Evolutionary conservation across 2,888 invertebrate genomes (phyloP).

Genomic region (Shargacucullia verbasci): DNA sequence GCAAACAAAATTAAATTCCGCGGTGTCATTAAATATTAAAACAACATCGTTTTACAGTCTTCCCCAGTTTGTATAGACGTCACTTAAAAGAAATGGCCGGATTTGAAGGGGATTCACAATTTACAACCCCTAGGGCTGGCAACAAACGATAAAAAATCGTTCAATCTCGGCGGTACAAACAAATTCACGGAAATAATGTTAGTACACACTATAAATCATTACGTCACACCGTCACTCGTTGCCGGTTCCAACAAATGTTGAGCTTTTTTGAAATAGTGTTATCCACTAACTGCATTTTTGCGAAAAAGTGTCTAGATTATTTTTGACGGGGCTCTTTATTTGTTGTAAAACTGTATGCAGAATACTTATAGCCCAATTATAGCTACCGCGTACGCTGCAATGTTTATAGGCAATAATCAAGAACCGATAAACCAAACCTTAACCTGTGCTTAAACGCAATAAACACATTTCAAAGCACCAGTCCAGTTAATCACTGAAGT

Average conservation of each 20-base stretch:
- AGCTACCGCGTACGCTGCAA: constrained; percentile 1
- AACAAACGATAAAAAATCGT: constrained; percentile 45
- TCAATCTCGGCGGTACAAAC: constrained; percentile 33
- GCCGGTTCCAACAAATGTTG: constrained; percentile 11
- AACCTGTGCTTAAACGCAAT: constrained; percentile 35
- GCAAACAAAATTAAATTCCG: constrained; percentile 51
- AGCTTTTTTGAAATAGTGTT: not conserved
- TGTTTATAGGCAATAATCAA: constrained; percentile 8
- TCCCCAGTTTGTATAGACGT: constrained; percentile 43
- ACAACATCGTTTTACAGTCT: constrained; percentile 46
- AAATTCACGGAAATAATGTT: constrained; percentile 17
- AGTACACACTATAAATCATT: constrained; percentile 42
- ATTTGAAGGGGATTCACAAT: constrained; percentile 39
- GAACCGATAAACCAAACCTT: constrained; percentile 14
- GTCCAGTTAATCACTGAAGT: constrained; percentile 46
- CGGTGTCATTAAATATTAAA: constrained; percentile 52
- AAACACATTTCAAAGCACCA: constrained; percentile 39
- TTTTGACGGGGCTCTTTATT: too few relatives aligned
- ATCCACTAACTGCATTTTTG: too few relatives aligned
- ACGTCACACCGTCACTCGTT: constrained; percentile 23
- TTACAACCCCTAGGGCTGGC: constrained; percentile 45
- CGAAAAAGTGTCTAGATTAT: too few relatives aligned
- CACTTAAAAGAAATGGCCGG: constrained; percentile 42
- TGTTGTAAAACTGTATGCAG: too few relatives aligned
- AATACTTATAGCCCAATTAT: constrained; percentile 1